Conservation (phyloP, 2,113 vertebrate genomes). For the Erythrolamprus reginae region DNA sequence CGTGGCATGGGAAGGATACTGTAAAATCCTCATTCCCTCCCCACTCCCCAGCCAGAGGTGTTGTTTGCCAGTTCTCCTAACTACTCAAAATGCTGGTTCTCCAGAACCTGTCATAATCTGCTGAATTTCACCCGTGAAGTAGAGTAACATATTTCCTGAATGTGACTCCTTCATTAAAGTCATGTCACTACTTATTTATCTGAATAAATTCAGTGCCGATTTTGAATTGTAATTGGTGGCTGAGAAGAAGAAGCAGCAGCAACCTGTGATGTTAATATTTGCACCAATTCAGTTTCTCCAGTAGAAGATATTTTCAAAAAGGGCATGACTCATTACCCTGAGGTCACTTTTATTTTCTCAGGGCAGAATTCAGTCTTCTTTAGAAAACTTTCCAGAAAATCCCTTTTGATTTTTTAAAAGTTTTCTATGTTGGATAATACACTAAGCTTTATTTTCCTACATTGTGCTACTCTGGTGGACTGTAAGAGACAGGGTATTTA, state of each 20-base stretch:
- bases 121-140: not conserved
- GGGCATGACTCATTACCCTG: not conserved
- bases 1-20: too few species aligned
- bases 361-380: not conserved
- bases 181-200: conserved; percentile 4
- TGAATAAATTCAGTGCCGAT: conserved; percentile 7
- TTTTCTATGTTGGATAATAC: not conserved
- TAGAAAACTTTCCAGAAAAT: conserved; percentile 12
- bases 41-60: too few species aligned
- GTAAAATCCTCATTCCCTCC: too few species aligned
- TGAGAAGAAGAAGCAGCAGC: not conserved
- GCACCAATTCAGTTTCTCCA: not conserved
- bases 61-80: too few species aligned
- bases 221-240: conserved; percentile 1
- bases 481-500: not conserved
- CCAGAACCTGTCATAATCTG: too few species aligned
- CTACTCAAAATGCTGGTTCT: too few species aligned
- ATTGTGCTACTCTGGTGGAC: not conserved
- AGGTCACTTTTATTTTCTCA: not conserved
- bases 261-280: not conserved
- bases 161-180: not conserved
- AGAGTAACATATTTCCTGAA: conserved; percentile 1
- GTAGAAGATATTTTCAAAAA: not conserved
- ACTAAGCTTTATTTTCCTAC: not conserved
- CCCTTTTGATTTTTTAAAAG: not conserved